Evolutionary conservation across 2,888 invertebrate genomes (phyloP).

Genomic region (Deilephila porcellus): DNA sequence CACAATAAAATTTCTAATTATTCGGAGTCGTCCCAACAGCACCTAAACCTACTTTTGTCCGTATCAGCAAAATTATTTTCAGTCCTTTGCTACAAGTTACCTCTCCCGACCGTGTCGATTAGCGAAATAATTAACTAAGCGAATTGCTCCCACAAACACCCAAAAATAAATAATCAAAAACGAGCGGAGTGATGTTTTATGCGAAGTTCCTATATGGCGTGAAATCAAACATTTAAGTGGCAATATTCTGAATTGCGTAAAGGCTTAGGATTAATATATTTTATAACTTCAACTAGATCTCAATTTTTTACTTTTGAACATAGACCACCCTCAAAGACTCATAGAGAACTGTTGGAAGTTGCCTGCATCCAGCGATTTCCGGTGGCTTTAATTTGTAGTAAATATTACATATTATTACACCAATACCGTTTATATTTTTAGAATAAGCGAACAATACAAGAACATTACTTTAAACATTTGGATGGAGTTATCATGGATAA

Average conservation of each 20-base stretch:
- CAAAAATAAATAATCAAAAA: neutral
- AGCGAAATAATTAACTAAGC: slow-evolving; percentile 7
- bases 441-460: too few relatives aligned
- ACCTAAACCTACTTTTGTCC: slow-evolving; percentile 19
- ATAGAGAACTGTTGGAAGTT: too few relatives aligned
- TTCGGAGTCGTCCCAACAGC: neutral
- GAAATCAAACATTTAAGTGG: neutral
- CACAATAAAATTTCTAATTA: slow-evolving; percentile 1
- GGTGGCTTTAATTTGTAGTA: too few relatives aligned
- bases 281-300: too few relatives aligned
- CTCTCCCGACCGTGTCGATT: neutral
- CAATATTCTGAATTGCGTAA: neutral
- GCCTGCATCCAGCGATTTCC: too few relatives aligned
- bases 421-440: too few relatives aligned
- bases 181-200: neutral
- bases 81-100: slow-evolving; percentile 11
- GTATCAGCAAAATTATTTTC: slow-evolving; percentile 20
- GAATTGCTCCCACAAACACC: slow-evolving; percentile 20
- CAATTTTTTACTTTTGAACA: too few relatives aligned
- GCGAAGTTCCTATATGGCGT: neutral
- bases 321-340: too few relatives aligned
- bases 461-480: too few relatives aligned
- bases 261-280: too few relatives aligned
- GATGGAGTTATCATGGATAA: too few relatives aligned
- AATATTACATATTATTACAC: too few relatives aligned